Conservation (phyloP, 2,888 invertebrate species). For the Criorhina ranunculi region DNA sequence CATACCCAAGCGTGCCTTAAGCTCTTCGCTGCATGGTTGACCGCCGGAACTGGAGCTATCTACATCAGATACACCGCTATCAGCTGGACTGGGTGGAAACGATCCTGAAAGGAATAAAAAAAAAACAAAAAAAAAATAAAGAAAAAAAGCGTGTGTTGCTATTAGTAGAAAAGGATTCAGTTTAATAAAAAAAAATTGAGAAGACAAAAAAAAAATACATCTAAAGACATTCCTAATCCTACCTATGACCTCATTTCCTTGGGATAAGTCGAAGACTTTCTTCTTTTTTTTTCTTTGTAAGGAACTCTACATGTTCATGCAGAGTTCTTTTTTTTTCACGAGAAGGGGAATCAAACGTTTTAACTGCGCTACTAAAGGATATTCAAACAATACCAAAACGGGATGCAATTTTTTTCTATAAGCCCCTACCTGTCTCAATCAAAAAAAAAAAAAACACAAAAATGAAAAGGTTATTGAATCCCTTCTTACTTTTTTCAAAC, state of each 20-base stretch:
- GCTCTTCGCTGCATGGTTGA: slow-evolving; percentile 89
- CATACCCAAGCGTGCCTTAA: slow-evolving; percentile 94
- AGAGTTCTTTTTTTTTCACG: slow-evolving; percentile 1
- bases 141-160: slow-evolving; percentile 52
- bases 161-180: slow-evolving; percentile 70
- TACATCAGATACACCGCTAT: slow-evolving; percentile 98
- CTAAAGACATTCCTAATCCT: slow-evolving; percentile 62
- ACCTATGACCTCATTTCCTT: slow-evolving; percentile 59
- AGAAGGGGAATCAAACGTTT: slow-evolving; percentile 29
- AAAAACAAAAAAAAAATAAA: slow-evolving; percentile 63
- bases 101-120: slow-evolving; percentile 88
- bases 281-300: slow-evolving; percentile 18
- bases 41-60: slow-evolving; percentile 95
- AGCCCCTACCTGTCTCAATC: slow-evolving; percentile 69
- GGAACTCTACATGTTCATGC: slow-evolving; percentile 25
- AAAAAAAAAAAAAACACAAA: slow-evolving; percentile 31
- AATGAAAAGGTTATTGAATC: slow-evolving; percentile 75
- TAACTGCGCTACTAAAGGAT: slow-evolving; percentile 47
- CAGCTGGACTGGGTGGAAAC: slow-evolving; percentile 98
- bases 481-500: slow-evolving; percentile 34
- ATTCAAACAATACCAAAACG: slow-evolving; percentile 67
- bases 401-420: slow-evolving; percentile 49
- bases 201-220: slow-evolving; percentile 1
- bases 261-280: slow-evolving; percentile 45
- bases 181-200: slow-evolving; percentile 25